A percentile compares a stretch with the other conserved stretches of the same genome.
These are phyloP conservation scores for Coremacera marginata DNA, from an alignment of 2,888 invertebrate genomes.

Conservation along the genomic window DNA sequence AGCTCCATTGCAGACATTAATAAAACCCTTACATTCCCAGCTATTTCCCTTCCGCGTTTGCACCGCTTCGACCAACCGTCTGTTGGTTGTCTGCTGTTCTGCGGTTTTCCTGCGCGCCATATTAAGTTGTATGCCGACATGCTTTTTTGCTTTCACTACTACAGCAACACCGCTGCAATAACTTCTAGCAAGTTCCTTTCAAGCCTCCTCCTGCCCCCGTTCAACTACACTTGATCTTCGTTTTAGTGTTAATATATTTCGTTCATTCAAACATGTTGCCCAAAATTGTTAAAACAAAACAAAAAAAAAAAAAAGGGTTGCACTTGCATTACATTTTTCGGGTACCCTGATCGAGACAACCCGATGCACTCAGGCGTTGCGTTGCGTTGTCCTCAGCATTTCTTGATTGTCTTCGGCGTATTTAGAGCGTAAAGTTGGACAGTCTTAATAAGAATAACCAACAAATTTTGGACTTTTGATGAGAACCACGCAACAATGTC, in stretches of 20 bases:
- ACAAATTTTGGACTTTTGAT: slow-evolving; percentile 47
- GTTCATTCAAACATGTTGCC: slow-evolving; percentile 14
- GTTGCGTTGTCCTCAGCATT: slow-evolving; percentile 48
- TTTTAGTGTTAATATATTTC: slow-evolving; percentile 8
- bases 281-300: not conserved
- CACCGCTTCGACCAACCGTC: not conserved
- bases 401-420: slow-evolving; percentile 66
- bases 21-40: too few relatives aligned
- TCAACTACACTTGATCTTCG: not conserved
- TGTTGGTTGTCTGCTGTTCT: slow-evolving; percentile 24
- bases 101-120: slow-evolving; percentile 26
- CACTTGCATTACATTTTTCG: not conserved
- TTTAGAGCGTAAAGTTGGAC: slow-evolving; percentile 67
- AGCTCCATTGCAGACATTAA: not conserved
- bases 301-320: not conserved
- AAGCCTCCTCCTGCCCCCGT: not conserved
- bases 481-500: slow-evolving; percentile 48
- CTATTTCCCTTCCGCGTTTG: too few relatives aligned
- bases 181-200: not conserved
- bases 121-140: not conserved
- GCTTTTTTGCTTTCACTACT: not conserved
- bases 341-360: not conserved
- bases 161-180: not conserved
- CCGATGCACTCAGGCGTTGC: slow-evolving; percentile 23
- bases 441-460: slow-evolving; percentile 48